Evolutionary conservation across 2,797 vertebrate genomes (phyloP), one percentile per base, ranked within the genome.

Genomic region (Champsocephalus gunnari): DNA sequence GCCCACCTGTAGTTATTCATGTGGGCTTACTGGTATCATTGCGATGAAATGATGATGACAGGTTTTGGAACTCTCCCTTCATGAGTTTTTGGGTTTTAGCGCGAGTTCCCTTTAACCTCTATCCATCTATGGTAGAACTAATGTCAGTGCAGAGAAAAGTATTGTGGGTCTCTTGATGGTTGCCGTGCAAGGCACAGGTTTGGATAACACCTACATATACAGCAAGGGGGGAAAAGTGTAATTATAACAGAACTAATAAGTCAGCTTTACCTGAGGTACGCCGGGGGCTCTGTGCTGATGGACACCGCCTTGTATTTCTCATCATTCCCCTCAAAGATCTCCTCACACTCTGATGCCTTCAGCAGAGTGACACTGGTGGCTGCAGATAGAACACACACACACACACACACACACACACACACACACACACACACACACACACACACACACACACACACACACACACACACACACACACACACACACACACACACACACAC

Each of bases 231-330:
- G 24, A 24, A 17, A 5, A n/a, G 11, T 41, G 9, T 14, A 55
- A 24, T 13, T 13, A 3, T 14, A n/a, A 41, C 3, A n/a, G 5
- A 53, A 53, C 21, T 28, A 14, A 4, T 13, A 21, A 38, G 34
- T 56, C 5, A 48, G 3, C 34, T 3, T 89, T 93, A 99, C 98
- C 98, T 97, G 96, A 99, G 97, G 92, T 97, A 99, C 50, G 98
- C 96, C 0, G 98, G 98, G 55, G 98, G 98, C 82, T 99, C 98
- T 0, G 98, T 99, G 94, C 96, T 99, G 95, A 99, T 99, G 63
- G 98, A 99, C 82, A 99, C 96, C 0, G 98, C 98, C 84, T 99
- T 99, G 88, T 99, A 99, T 81, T 99, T 99, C 91, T 99, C 98
- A 87, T 99, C 98, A 0, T 99, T 99, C 2, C 98, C 98, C 47